phyloP scores from a whole-genome alignment of 2,113 vertebrate species.

The Amphilophus citrinellus region DNA sequence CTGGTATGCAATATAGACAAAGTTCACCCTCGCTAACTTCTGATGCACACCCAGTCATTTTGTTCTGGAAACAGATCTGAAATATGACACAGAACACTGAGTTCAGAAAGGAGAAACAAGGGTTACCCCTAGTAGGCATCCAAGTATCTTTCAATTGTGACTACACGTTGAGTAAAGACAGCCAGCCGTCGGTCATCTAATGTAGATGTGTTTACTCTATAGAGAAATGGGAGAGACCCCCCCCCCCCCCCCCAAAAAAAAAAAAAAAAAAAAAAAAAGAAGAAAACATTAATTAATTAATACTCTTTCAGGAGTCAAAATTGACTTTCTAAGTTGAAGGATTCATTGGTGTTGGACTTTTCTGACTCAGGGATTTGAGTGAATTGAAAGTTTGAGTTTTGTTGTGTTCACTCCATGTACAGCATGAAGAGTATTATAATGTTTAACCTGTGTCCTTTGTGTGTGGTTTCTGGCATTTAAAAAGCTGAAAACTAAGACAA shows the following conservation, averaged over 20 bases:
- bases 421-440: not conserved
- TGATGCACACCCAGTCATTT: slow-evolving; percentile 3
- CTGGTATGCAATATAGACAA: not conserved
- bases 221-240: not conserved
- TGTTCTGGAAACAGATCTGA: not conserved
- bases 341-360: not conserved
- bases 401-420: not conserved
- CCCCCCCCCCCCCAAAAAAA: not conserved
- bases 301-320: not conserved
- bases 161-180: too few species aligned
- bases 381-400: not conserved
- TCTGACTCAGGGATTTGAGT: not conserved
- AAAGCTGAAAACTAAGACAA: not conserved
- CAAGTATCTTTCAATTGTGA: too few species aligned
- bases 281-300: not conserved
- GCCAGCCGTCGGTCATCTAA: not conserved
- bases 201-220: not conserved
- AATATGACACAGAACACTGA: not conserved
- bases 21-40: not conserved
- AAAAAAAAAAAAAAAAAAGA: too few species aligned
- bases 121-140: not conserved
- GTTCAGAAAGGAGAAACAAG: not conserved
- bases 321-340: not conserved
- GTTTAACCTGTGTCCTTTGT: not conserved
- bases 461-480: not conserved